Base-by-base conservation (phyloP, 1,140 invertebrate genomes). In the Eupristina koningsbergeri region DNA sequence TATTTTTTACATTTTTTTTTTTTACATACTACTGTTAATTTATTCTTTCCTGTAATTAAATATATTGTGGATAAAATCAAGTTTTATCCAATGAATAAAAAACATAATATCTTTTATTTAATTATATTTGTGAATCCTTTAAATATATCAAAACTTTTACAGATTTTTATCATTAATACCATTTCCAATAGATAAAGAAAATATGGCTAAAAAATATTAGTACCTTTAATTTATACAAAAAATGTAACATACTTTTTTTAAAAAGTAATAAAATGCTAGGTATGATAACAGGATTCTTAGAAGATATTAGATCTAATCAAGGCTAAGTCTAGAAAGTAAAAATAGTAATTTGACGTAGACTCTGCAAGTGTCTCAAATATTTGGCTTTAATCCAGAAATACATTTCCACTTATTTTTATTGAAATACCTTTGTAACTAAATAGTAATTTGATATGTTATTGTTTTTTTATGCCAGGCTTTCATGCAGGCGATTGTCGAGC, bases 401-500 rank as follows among this genome's bases (percentile, higher is more conserved):
- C 67, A 53, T 69, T 77, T 83, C 19, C 26, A 81, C 61, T 81
- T 74, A 61, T 61, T 74, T 83, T 77, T 58, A 13, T 83, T 78
- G 8, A 71, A 83, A 83, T 77, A 17, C 47, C 26, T 77, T 41
- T 19, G 31, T 31, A 7, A 81, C 26, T 3, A 22, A 53, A 81
- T n/a, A n/a, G 13, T 69, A 58, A 58, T 74, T 69, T 17, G 31
- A 53, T 82, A 39, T 34, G 67, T 61, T 19, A 22, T 71, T 41
- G 39, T 78, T 76, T 77, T n/a, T 73, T 8, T 75, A 0, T 86
- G 87, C 58, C 88, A 96, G 96, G 96, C 80, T 93, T 96, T 86
- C 93, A 94, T 87, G 94, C 94, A 90, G 94, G 95, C 75, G 94
- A 96, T 91, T 97, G 96, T 92, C 94, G 95, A 89, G 96, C 97